Evolutionary conservation across 2,113 vertebrate species (phyloP).

Genomic region (Sorex fumeus): DNA sequence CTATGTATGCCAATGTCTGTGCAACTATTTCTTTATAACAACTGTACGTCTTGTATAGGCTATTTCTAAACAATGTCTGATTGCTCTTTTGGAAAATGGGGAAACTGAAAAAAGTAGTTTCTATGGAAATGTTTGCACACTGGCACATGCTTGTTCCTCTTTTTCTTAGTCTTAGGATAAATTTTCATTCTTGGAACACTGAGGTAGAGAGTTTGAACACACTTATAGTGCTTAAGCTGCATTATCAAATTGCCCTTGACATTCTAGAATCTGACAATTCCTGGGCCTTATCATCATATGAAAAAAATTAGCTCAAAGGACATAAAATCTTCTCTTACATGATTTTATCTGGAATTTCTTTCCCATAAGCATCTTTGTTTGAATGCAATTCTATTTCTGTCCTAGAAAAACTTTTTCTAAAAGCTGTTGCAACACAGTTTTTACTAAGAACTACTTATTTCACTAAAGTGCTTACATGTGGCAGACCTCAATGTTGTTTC

Average conservation of each 20-base stretch:
- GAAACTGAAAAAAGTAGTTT: constrained; percentile 80
- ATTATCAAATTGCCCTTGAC: neutral
- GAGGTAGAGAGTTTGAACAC: neutral
- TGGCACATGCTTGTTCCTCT: neutral
- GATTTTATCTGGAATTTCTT: constrained; percentile 6
- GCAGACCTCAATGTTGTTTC: neutral
- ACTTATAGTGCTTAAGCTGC: neutral
- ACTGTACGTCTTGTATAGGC: constrained; percentile 92
- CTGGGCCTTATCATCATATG: neutral
- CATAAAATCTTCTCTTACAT: constrained; percentile 12
- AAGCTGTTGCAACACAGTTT: neutral
- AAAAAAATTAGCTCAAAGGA: constrained; percentile 15
- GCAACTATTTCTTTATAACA: constrained; percentile 97
- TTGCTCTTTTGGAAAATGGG: constrained; percentile 98
- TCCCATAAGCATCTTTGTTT: neutral
- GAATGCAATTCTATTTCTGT: neutral
- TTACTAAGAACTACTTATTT: neutral
- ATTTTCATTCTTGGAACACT: constrained; percentile 27
- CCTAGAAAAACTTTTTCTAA: neutral
- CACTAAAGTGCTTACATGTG: constrained; percentile 5
- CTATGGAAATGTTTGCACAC: neutral
- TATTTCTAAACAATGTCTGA: constrained; percentile 97
- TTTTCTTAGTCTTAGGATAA: constrained; percentile 43
- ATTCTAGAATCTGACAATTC: neutral
- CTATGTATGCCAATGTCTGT: constrained; percentile 97